Evolutionary conservation across 2,888 invertebrate species (phyloP), one percentile per base, ranked within the genome.

Genomic region (Orthosia gracilis): DNA sequence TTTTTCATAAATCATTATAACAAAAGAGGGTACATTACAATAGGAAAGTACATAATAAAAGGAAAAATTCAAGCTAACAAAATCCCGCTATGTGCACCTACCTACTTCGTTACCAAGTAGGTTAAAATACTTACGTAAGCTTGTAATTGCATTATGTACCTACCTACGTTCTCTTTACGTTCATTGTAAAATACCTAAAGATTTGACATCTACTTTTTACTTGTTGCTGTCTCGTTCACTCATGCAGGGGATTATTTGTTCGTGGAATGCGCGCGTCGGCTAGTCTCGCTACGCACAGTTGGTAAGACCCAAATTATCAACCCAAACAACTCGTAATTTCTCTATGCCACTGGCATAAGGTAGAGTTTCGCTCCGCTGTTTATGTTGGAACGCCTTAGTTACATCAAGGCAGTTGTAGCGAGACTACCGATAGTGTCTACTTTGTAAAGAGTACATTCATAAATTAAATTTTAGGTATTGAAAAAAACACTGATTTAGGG

Each of bases 211-310:
- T 94, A 95, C 94, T 96, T 96, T 95, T 95, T 94, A 94, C 92
- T 89, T 94, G 88, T 87, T 88, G 91, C 93, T 88, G 80, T 96
- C 96, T 93, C 94, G 91, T 91, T 96, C 90, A 87, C 94, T 93
- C 95, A 85, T 91, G 91, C 89, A 89, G 92, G 92, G 92, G 92
- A 95, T 94, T 94, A 95, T 93, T 93, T 94, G 94, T 94, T 93
- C 93, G 90, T 90, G 95, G 96, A 96, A 95, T 96, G 96, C 96
- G 96, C 96, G 96, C 96, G 95, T 95, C 96, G 96, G 90, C 93
- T 93, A 95, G 96, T 95, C 96, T 96, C 95, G 94, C 88, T 91
- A 91, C 92, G 83, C 80, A 62, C n/a, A 69, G 85, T 73, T 85
- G 61, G 80, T 94, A 94, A 91, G 90, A 91, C 71, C 82, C 82